Base-by-base conservation (phyloP, 2,797 vertebrate genomes). In the Scolopax rusticola region DNA sequence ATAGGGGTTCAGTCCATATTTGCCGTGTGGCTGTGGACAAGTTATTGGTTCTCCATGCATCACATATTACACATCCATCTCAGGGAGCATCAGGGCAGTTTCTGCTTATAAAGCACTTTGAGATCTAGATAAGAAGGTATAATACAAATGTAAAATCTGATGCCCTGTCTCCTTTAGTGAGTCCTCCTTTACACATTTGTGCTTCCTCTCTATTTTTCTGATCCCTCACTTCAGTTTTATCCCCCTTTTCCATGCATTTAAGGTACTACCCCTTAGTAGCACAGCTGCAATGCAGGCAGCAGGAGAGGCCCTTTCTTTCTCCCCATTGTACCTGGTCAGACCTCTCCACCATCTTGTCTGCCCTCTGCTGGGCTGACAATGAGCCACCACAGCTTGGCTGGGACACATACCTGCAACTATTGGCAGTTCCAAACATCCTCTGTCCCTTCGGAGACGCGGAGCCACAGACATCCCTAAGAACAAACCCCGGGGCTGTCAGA, bases 371-470 rank as follows among this genome's bases (percentile, higher is more conserved):
- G 33, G 53, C 48, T 40, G 32, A 32, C 38, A 91, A 73, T 3
- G 12, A 90, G 76, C 59, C 50, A 32, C 86, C 51, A 64, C 11
- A 8, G 50, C 50, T 69, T 38, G 50, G n/a, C 20, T 45, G 38
- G 45, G 75, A 19, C 32, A 27, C 53, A 45, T 90, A 68, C 24
- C 64, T 32, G 24, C 4, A 53, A 71, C 95, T n/a, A 30, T 75
- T 93, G 12, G 90, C 56, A 63, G 69, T 45, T 91, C 70, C 54
- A 92, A 76, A 61, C 70, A n/a, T 47, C 50, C 77, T 64, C 48
- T 61, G 76, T 0, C 27, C 12, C 7, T 30, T 41, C 0, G 1
- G 23, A 6, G 25, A 61, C 59, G 21, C 0, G 2, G 25, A 43
- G 25, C n/a, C 3, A 0, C 5, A 1, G 10, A 81, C 17, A 5